Evolutionary conservation across 1,140 invertebrate genomes (phyloP).

Genomic region (Apis mellifera): Amel_HAv3.1 CM009945.2:661501-662000

Average conservation of each 20-base stretch:
- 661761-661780: not conserved
- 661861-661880: not conserved
- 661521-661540: not conserved
- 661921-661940: not conserved
- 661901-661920: no score
- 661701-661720: not conserved
- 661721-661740: not conserved
- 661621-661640: constrained; percentile 73
- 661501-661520: constrained; percentile 5
- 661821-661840: not conserved
- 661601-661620: constrained; percentile 68
- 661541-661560: constrained; percentile 15
- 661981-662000: not conserved
- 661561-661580: constrained; percentile 25
- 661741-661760: not conserved
- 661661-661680: constrained; percentile 21
- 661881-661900: not conserved
- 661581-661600: constrained; percentile 36
- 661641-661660: constrained; percentile 36
- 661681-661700: constrained; percentile 2
- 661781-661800: not conserved
- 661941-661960: not conserved
- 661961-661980: not conserved
- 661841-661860: not conserved
- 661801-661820: not conserved